Base-by-base conservation (phyloP, 1,140 invertebrate species). In the Mamestra configurata region DNA sequence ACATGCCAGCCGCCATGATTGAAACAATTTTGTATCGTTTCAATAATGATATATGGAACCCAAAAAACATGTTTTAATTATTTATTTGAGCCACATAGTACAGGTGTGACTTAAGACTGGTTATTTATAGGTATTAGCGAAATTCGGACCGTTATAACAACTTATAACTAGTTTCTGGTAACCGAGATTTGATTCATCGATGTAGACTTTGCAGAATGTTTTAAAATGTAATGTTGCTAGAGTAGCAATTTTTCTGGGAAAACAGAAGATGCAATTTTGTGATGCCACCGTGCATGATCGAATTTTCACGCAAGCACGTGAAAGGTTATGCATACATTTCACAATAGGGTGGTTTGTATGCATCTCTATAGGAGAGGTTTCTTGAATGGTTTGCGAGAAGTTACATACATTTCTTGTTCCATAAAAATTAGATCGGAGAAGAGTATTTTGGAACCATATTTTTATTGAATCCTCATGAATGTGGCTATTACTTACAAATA, bases 101-200 rank as follows among this genome's bases (percentile, higher is more conserved):
- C 90, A 91, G 89, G 90, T 91, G 90, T 90, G 89, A 88, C 85
- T 80, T 72, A 71, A 73, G 87, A 91, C 92, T 84, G 89, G 91
- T 92, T 92, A 84, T 86, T 86, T 61, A 81, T 85, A 79, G 77
- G 84, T 88, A 88, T 92, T 93, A 90, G 88, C 90, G 87, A 90
- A 92, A 93, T 89, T 91, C 80, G 86, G 87, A 86, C 90, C 91
- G 85, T 87, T 84, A 85, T 87, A 90, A 90, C 90, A 43, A 43
- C 37, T 24, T 70, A 15, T 49, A 64, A 64, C 61, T 86, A 87
- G 92, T 92, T 93, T 88, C 80, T n/a, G 79, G 80, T 88, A 91
- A 87, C 91, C 89, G 73, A 93, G 90, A 87, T 93, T 84, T 88
- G 51, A 70, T 77, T 68, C 61, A 53, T 55, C 18, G 59, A 53